These are phyloP conservation scores for Sipha flava DNA, from an alignment of 1,140 invertebrate species.

Conservation along the genomic window DNA sequence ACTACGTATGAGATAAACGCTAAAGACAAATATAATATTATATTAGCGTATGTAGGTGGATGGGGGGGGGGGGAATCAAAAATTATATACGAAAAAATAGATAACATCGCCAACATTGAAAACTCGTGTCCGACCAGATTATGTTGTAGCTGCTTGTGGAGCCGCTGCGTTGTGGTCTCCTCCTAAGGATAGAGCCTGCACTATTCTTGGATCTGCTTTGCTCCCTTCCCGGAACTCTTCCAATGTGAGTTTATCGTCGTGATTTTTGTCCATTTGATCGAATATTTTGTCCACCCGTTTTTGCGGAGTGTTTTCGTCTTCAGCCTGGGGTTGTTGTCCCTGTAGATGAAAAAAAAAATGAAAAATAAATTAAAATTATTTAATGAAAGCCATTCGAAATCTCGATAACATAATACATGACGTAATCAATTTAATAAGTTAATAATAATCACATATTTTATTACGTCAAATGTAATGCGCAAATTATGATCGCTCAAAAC, in stretches of 20 bases:
- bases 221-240: conserved; percentile 98
- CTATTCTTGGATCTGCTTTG: conserved; percentile 96
- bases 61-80: too few species aligned
- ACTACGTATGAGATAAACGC: too few species aligned
- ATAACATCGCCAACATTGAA: background rate
- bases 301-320: conserved; percentile 91
- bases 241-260: conserved; percentile 91
- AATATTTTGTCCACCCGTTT: conserved; percentile 96
- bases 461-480: too few species aligned
- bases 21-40: background rate
- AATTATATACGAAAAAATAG: background rate
- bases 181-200: conserved; percentile 81
- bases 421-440: too few species aligned
- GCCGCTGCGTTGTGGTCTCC: conserved; percentile 44
- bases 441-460: too few species aligned
- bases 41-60: background rate
- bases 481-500: too few species aligned
- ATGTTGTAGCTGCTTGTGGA: background rate
- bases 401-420: too few species aligned
- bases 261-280: conserved; percentile 97
- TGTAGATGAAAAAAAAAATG: conserved; percentile 43
- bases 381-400: too few species aligned
- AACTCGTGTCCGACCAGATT: background rate
- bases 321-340: conserved; percentile 80
- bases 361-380: background rate